phyloP scores from a whole-genome alignment of 2,113 vertebrate genomes.

The Morone saxatilis region DNA sequence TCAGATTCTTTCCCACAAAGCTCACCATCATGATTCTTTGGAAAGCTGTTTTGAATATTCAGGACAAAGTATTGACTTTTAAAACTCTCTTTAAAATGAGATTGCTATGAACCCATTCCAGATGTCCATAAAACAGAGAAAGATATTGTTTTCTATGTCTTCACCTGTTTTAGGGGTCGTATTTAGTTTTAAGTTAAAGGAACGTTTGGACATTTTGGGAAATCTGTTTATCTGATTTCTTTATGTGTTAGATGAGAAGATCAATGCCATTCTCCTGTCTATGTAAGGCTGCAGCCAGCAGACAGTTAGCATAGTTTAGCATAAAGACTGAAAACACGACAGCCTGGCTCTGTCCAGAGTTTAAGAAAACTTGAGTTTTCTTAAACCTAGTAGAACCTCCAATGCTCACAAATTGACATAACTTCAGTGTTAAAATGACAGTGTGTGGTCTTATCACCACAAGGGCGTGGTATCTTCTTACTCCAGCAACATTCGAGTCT shows the following conservation, averaged over 20 bases:
- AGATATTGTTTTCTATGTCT: not conserved
- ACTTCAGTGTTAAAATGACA: not conserved
- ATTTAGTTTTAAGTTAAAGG: not conserved
- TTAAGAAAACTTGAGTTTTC: not conserved
- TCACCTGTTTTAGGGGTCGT: not conserved
- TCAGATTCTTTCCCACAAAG: not conserved
- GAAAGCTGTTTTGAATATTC: constrained; percentile 24
- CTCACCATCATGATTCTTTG: constrained; percentile 5
- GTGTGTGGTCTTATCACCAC: not conserved
- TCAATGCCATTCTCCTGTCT: not conserved
- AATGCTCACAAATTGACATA: not conserved
- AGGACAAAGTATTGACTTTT: not conserved
- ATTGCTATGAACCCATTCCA: constrained; percentile 3
- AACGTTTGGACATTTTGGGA: not conserved
- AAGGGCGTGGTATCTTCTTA: not conserved
- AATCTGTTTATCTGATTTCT: not conserved
- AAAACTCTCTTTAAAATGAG: not conserved
- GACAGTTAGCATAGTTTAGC: not conserved
- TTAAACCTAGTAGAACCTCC: not conserved
- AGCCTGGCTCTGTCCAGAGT: not conserved
- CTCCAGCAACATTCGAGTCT: not conserved
- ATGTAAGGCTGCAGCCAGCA: not conserved
- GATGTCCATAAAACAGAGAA: not conserved
- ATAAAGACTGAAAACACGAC: not conserved
- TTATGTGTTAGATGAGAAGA: not conserved